A percentile compares a stretch with the other conserved stretches of the same genome.
Evolutionary conservation across 1,140 invertebrate species (phyloP).

Genomic region (Onthophagus taurus): DNA sequence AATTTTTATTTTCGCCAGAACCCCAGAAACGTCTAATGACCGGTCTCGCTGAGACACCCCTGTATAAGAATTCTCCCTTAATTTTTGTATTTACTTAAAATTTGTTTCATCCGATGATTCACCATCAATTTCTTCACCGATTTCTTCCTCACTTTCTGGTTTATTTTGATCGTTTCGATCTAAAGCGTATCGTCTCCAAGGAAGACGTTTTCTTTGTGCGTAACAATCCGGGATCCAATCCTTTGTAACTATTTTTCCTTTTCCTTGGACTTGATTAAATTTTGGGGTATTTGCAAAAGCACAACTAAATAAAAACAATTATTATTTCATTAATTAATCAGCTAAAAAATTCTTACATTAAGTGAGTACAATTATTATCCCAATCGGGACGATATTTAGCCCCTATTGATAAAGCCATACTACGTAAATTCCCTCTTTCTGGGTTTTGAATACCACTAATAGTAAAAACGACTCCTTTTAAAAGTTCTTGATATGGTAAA

Average conservation of each 20-base stretch:
- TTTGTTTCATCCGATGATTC: not conserved
- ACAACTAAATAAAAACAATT: slow-evolving; percentile 65
- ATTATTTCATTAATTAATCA: slow-evolving; percentile 3
- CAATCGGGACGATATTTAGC: slow-evolving; percentile 71
- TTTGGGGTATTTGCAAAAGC: slow-evolving; percentile 85
- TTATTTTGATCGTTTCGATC: slow-evolving; percentile 39
- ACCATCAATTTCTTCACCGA: slow-evolving; percentile 33
- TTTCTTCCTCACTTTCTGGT: slow-evolving; percentile 44
- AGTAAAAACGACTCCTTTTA: slow-evolving; percentile 62
- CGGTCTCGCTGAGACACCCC: no score
- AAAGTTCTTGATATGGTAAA: slow-evolving; percentile 46
- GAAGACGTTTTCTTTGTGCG: slow-evolving; percentile 50
- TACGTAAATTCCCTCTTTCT: slow-evolving; percentile 53
- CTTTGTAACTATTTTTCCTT: slow-evolving; percentile 61
- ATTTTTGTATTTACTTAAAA: no score
- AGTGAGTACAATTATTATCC: slow-evolving; percentile 65
- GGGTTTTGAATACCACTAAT: slow-evolving; percentile 85
- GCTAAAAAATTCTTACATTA: slow-evolving; percentile 52
- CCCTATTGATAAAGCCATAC: slow-evolving; percentile 65
- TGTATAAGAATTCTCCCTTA: no score
- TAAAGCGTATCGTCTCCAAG: slow-evolving; percentile 60
- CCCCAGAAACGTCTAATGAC: no score
- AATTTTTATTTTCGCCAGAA: no score
- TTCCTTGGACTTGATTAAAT: slow-evolving; percentile 60
- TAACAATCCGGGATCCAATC: slow-evolving; percentile 69